Conservation (phyloP, 2,113 vertebrate species). For the Sorex fumeus region DNA sequence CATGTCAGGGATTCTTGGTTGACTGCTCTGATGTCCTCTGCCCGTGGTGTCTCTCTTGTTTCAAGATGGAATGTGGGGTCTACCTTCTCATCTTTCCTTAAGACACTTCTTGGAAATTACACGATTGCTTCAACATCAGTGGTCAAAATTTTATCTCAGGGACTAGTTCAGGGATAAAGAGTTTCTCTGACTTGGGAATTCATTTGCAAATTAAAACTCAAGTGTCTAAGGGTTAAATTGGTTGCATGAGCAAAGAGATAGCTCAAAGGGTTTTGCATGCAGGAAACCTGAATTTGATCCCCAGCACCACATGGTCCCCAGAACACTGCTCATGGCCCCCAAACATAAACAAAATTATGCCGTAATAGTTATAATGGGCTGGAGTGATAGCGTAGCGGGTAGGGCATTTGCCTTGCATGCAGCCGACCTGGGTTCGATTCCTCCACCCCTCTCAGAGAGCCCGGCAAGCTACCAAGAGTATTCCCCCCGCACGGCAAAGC, state of each 20-base stretch:
- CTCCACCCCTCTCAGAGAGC: too few species aligned
- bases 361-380: neutral
- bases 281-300: too few species aligned
- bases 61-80: neutral
- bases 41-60: neutral
- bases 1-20: neutral
- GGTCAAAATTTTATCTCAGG: neutral
- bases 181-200: neutral
- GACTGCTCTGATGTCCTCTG: neutral
- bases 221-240: neutral
- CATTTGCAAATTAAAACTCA: slow-evolving; percentile 48
- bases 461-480: too few species aligned
- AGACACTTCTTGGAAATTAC: slow-evolving; percentile 39
- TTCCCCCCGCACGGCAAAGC: too few species aligned
- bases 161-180: neutral
- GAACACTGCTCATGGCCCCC: too few species aligned
- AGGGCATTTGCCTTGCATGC: too few species aligned
- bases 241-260: too few species aligned
- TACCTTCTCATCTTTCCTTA: neutral
- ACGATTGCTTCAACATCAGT: neutral
- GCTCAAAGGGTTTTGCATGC: too few species aligned
- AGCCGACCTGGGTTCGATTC: too few species aligned
- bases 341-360: too few species aligned
- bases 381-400: too few species aligned
- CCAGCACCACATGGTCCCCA: too few species aligned